These are phyloP conservation scores for Altica lythri DNA, from an alignment of 2,888 invertebrate species.

Conservation along the genomic window DNA sequence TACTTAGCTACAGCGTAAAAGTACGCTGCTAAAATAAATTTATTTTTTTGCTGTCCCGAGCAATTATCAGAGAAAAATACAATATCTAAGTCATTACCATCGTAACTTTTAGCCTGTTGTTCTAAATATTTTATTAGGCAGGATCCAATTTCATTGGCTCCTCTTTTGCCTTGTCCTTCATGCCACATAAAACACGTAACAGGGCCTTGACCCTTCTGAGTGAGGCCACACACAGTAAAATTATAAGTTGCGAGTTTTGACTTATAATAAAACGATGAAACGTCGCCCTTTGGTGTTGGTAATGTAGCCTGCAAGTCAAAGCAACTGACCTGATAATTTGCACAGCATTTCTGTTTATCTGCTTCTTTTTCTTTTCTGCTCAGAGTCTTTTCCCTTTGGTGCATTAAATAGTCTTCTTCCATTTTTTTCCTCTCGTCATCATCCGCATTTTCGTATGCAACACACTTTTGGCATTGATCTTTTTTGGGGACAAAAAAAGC, in stretches of 20 bases:
- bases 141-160: slow-evolving; percentile 47
- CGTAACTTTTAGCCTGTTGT: slow-evolving; percentile 2
- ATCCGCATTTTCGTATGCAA: slow-evolving; percentile 18
- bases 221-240: slow-evolving; percentile 16
- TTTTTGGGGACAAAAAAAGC: slow-evolving; percentile 29
- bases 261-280: slow-evolving; percentile 14
- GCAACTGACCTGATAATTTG: slow-evolving; percentile 1
- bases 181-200: slow-evolving; percentile 49
- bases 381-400: slow-evolving; percentile 19
- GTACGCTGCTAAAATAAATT: slow-evolving; percentile 41
- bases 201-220: slow-evolving; percentile 1
- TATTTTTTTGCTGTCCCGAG: too few relatives aligned
- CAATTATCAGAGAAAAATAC: slow-evolving; percentile 44
- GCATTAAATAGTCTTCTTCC: slow-evolving; percentile 7
- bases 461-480: slow-evolving; percentile 24
- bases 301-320: slow-evolving; percentile 11
- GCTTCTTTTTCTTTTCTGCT: slow-evolving; percentile 11
- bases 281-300: slow-evolving; percentile 10
- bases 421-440: slow-evolving; percentile 8
- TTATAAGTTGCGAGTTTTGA: slow-evolving; percentile 10
- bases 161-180: slow-evolving; percentile 45
- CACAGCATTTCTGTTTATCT: slow-evolving; percentile 15
- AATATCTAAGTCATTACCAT: slow-evolving; percentile 30
- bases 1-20: slow-evolving; percentile 26
- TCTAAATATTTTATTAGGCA: slow-evolving; percentile 47